phyloP scores from a whole-genome alignment of 2,113 vertebrate species.

The Nycticorax nycticorax region DNA sequence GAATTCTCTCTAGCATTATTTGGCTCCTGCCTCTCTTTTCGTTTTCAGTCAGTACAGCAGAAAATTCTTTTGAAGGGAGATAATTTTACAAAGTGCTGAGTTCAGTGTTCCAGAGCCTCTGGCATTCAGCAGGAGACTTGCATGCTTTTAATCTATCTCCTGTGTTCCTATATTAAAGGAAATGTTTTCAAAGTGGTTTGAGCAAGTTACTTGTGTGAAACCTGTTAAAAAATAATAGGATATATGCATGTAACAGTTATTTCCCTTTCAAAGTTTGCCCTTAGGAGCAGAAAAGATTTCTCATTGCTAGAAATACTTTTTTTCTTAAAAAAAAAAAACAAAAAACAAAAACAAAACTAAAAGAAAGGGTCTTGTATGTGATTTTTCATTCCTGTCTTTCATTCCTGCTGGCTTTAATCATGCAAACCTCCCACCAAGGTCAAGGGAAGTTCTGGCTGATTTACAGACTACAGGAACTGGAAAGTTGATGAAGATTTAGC shows the following conservation, averaged over 20 bases:
- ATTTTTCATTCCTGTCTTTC: slow-evolving; percentile 11
- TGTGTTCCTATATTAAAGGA: slow-evolving; percentile 61
- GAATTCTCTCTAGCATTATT: not conserved
- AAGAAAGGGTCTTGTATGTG: not conserved
- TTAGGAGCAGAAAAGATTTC: slow-evolving; percentile 27
- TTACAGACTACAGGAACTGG: not conserved
- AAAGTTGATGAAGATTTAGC: not conserved
- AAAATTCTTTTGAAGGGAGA: slow-evolving; percentile 62
- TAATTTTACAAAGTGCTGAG: slow-evolving; percentile 64
- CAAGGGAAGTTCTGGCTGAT: slow-evolving; percentile 25
- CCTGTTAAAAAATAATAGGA: slow-evolving; percentile 45
- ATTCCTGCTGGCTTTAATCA: slow-evolving; percentile 30
- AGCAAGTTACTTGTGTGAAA: slow-evolving; percentile 22
- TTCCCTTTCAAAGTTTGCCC: slow-evolving; percentile 50
- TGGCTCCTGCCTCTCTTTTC: slow-evolving; percentile 20
- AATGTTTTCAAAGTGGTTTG: slow-evolving; percentile 60
- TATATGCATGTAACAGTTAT: not conserved
- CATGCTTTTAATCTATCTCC: slow-evolving; percentile 44
- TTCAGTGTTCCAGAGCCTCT: slow-evolving; percentile 50
- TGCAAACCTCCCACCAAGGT: not conserved
- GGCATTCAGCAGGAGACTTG: slow-evolving; percentile 31
- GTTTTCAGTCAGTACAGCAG: slow-evolving; percentile 47
- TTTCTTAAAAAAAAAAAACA: not conserved
- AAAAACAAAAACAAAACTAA: not conserved
- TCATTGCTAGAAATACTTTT: not conserved